phyloP scores from a whole-genome alignment of 2,113 vertebrate species.

The Pygoscelis adeliae region DNA sequence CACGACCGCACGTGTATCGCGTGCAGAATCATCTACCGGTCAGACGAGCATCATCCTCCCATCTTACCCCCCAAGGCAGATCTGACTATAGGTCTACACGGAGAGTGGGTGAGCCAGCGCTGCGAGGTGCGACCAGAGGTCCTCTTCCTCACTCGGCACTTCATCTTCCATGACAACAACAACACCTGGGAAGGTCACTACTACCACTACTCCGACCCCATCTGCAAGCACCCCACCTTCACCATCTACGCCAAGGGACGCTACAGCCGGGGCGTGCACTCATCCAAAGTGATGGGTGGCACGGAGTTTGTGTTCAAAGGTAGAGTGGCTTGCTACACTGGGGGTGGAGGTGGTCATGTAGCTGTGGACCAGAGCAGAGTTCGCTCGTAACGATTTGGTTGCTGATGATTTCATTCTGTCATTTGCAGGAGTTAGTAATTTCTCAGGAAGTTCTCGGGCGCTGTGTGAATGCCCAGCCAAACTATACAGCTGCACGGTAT shows the following conservation, averaged over 20 bases:
- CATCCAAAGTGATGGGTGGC: constrained; percentile 87
- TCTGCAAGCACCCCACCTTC: constrained; percentile 95
- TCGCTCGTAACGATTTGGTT: accelerated
- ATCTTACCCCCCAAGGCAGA: constrained; percentile 87
- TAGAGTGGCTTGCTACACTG: constrained; percentile 23
- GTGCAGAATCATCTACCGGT: constrained; percentile 89
- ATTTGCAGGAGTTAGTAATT: neutral
- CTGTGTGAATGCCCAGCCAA: neutral
- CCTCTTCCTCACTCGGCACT: constrained; percentile 95
- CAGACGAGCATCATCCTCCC: constrained; percentile 89
- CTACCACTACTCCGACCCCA: constrained; percentile 94
- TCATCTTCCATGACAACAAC: constrained; percentile 94
- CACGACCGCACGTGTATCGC: constrained; percentile 85
- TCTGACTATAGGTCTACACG: constrained; percentile 86
- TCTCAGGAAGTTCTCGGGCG: neutral
- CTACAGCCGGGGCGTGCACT: constrained; percentile 90
- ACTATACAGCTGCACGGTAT: neutral
- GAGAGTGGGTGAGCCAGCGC: constrained; percentile 96
- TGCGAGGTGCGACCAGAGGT: constrained; percentile 95
- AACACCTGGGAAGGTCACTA: constrained; percentile 97
- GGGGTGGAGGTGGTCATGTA: accelerated
- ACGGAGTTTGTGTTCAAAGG: constrained; percentile 97
- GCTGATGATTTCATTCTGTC: neutral
- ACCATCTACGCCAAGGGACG: constrained; percentile 93
- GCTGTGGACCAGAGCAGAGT: neutral